Evolutionary conservation across 1,140 invertebrate genomes (phyloP), one percentile per base, ranked within the genome.

Genomic region (Penaeus indicus): DNA sequence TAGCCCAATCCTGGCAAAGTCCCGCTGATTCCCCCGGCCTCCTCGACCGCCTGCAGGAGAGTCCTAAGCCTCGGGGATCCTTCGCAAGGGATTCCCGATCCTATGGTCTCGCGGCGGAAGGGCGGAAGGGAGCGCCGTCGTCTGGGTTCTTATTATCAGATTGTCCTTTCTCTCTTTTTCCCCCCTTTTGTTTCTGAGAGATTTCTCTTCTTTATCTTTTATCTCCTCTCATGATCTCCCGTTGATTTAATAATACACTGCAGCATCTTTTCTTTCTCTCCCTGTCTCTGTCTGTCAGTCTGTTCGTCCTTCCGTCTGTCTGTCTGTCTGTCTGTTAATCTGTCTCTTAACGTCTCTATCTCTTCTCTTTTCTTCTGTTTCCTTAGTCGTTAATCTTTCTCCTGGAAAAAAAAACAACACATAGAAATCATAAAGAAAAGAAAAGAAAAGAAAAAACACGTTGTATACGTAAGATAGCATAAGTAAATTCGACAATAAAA

Each of bases 1-100:
- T 84, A 84, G 81, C 81, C 63, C 63, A 64, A 84, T 84, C 81
- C 81, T 47, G 63, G 62, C 81, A 62, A 84, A 84, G 81, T 84
- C 81, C 63, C 63, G 63, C 63, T 84, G 81, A 84, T 84, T 84
- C 81, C 81, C 62, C 19, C 32, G 32, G 81, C 81, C 67, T 22
- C 63, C 10, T 54, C 47, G 38, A 64, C 47, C 19, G 11, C 22
- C 16, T 22, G 79, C 42, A 62, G 32, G 47, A 84, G 81, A 63
- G 38, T 19, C 27, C 32, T 84, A 67, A 64, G n/a, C 61, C n/a
- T 38, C 62, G n/a, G 16, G 25, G 60, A 54, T 54, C n/a, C n/a
- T 8, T 18, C 60, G 19, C 60, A 63, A 11, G 63, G 27, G 81
- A 84, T 64, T 64, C 22, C 63, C 27, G 81, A n/a, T 42, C 67